A percentile compares a stretch with the other conserved stretches of the same genome.
Conservation (phyloP, 2,797 vertebrate species). For the Lepilemur ruficaudatus region DNA sequence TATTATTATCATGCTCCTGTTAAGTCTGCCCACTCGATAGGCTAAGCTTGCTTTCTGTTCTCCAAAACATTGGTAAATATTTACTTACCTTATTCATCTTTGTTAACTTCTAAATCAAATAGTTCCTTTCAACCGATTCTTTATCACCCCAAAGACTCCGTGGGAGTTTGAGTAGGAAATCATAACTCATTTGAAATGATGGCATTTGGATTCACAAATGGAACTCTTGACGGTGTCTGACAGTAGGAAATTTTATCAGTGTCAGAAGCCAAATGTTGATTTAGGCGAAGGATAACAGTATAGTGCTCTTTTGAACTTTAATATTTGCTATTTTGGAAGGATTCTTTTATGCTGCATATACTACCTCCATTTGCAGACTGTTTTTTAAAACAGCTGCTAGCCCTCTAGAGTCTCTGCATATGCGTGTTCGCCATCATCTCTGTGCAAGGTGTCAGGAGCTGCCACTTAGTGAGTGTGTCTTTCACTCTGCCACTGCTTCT, state of each 20-base stretch:
- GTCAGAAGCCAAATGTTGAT: background rate
- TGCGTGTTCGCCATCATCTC: background rate
- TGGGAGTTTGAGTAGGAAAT: constrained; percentile 42
- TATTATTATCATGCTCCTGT: background rate
- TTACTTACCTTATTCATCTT: constrained; percentile 42
- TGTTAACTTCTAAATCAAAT: background rate
- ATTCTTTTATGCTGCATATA: background rate
- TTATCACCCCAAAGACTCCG: background rate
- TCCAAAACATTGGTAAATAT: constrained; percentile 63
- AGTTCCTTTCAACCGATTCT: background rate
- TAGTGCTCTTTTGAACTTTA: background rate
- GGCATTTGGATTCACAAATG: constrained; percentile 29
- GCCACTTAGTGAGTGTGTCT: background rate
- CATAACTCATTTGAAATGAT: constrained; percentile 17
- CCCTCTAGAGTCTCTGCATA: background rate
- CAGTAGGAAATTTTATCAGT: background rate
- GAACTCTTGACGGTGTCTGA: background rate
- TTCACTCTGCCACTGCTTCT: too few species aligned
- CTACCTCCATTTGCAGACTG: background rate
- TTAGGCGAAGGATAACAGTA: background rate
- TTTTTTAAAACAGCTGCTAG: background rate
- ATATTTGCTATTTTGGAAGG: background rate
- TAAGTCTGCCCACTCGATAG: background rate
- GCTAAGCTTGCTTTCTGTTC: background rate
- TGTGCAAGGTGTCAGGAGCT: too few species aligned